Base-by-base conservation (phyloP, 2,113 vertebrate species). In the Prionailurus bengalensis region DNA sequence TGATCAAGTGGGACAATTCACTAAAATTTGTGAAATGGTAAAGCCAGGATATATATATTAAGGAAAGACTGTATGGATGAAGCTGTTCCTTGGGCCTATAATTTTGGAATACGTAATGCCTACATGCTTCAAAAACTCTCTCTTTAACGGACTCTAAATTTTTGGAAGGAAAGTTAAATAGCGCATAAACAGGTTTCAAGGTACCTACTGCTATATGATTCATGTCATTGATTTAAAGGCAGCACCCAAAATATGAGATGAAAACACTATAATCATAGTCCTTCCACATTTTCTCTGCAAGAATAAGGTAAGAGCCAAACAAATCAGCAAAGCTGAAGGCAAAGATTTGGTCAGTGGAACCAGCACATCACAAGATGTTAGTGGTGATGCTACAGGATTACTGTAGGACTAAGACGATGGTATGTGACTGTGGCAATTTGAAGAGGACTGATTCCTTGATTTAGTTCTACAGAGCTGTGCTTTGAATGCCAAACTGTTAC, bases 21-120 rank as follows among this genome's bases (percentile, higher is more conserved):
- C 53, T 92, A 88, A 58, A 78, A 95, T 58, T 15, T 74, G n/a
- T 51, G 76, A 87, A 94, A 63, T 95, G 23, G 83, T 63, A 86
- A 48, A 68, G 16, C 29, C 16, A 84, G 5, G 36, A 53, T 74
- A 53, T 68, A 74, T n/a, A 58, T 19, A 90, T 39, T 42, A 68
- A 83, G 76, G 25, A 89, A 88, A 80, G n/a, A n/a, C 36, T 86
- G 0, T 33, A 7, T 45, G 29, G 8, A 3, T 83, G 7, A 94
- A 91, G n/a, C 6, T 73, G 5, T 21, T 84, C 13, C 14, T 70
- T 58, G 3, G 27, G 6, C 10, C 19, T 92, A 5, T 58, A n/a
- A 81, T 74, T 85, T 68, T 71, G 11, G 21, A 81, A 70, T 71
- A 84, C 4, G 19, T n/a, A 80, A 71, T 68, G 23, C 39, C 31